Evolutionary conservation across 1,140 invertebrate species (phyloP).

Genomic region (Tetragnatha versicolor): DNA sequence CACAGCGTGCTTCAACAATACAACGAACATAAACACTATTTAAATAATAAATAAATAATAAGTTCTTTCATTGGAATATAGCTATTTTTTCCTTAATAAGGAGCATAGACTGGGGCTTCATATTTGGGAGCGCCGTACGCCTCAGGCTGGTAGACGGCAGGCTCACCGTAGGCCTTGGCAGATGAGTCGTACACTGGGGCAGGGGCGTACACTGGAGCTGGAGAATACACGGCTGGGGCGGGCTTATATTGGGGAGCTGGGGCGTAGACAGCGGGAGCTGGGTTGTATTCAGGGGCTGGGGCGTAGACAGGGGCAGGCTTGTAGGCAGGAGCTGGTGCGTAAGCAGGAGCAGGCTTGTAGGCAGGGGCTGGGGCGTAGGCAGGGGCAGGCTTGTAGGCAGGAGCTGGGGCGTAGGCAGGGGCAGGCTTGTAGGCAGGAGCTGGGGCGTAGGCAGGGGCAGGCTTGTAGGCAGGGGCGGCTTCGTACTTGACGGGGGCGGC

Average conservation of each 20-base stretch:
- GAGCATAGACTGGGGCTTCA: background rate
- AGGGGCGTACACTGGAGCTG: conserved; percentile 18
- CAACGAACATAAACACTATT: too few species aligned
- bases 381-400: conserved; percentile 4
- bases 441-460: conserved; percentile 11
- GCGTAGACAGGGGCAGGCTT: conserved; percentile 12
- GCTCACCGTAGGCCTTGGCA: background rate
- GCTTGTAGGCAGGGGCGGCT: conserved; percentile 26
- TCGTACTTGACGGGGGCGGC: conserved; percentile 41
- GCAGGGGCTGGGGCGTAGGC: conserved; percentile 7
- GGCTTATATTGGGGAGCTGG: conserved; percentile 2
- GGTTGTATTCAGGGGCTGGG: conserved; percentile 24
- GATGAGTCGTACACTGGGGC: background rate
- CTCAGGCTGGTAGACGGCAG: background rate
- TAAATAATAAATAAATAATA: too few species aligned
- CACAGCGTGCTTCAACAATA: too few species aligned
- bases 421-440: conserved; percentile 31
- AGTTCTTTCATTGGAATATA: background rate
- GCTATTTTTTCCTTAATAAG: background rate
- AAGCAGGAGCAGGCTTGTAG: conserved; percentile 19
- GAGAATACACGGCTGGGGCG: background rate
- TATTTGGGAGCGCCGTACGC: background rate
- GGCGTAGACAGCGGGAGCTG: conserved; percentile 21
- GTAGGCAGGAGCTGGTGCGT: conserved; percentile 3
- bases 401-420: conserved; percentile 4